Conservation (phyloP, 2,113 vertebrate species). For the Butastur rufipennis region DNA sequence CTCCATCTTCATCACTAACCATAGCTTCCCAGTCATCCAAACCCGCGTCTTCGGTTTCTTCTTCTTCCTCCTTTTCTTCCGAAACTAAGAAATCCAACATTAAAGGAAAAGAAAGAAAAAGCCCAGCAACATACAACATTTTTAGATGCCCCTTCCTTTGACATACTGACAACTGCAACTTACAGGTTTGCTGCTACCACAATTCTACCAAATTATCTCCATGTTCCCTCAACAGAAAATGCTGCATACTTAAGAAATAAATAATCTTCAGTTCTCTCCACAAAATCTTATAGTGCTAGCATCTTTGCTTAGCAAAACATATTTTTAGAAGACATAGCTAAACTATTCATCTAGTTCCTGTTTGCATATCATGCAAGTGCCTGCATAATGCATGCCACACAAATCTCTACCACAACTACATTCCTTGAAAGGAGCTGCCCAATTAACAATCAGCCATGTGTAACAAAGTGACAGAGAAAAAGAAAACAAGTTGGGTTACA, state of each 20-base stretch:
- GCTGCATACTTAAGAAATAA: not conserved
- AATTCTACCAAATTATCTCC: not conserved
- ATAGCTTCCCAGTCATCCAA: constrained; percentile 98
- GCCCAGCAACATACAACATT: not conserved
- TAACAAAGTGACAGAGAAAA: not conserved
- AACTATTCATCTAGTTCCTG: not conserved
- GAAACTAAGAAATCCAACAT: constrained; percentile 15
- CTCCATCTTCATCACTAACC: constrained; percentile 89
- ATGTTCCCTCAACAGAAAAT: not conserved
- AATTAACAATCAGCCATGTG: not conserved
- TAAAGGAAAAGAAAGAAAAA: not conserved
- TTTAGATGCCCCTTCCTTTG: not conserved
- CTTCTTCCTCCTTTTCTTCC: constrained; percentile 78
- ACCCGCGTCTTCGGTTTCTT: constrained; percentile 72
- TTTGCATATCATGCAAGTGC: not conserved
- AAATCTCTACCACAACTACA: fast-evolving
- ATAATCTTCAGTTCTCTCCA: not conserved
- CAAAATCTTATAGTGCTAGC: not conserved
- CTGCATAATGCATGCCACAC: not conserved
- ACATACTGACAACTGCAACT: not conserved
- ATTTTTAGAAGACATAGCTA: not conserved
- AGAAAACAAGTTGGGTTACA: not conserved
- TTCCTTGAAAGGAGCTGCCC: not conserved
- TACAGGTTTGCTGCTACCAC: not conserved
- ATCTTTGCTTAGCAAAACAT: not conserved